Conservation (phyloP, 2,888 invertebrate species). For the Drosophila ezoana region DNA sequence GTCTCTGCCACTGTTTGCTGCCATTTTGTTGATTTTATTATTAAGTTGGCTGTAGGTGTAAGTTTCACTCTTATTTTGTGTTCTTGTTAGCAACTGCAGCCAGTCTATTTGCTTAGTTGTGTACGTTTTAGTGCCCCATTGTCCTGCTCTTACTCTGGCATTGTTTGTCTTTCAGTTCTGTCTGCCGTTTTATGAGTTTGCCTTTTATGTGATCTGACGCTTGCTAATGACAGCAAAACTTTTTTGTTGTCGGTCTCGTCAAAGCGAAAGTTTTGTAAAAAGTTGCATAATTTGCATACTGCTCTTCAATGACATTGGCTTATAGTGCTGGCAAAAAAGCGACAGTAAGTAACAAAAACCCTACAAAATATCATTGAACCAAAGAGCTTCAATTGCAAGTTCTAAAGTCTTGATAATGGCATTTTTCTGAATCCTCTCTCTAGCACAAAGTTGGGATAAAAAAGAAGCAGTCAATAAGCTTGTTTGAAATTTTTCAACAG, state of each 20-base stretch:
- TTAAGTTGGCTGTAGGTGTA: conserved; percentile 48
- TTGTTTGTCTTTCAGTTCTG: conserved; percentile 44
- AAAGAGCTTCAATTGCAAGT: too few relatives aligned
- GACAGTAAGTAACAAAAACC: neutral
- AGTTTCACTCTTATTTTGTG: conserved; percentile 43
- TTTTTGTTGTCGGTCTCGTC: conserved; percentile 40
- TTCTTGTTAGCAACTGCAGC: conserved; percentile 37
- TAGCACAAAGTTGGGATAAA: too few relatives aligned
- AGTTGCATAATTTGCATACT: conserved; percentile 59
- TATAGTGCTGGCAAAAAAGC: conserved; percentile 1
- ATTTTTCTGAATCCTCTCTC: too few relatives aligned
- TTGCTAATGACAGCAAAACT: conserved; percentile 59
- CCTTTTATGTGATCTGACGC: conserved; percentile 41
- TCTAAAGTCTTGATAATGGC: too few relatives aligned
- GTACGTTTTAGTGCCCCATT: conserved; percentile 3
- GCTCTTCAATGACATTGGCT: conserved; percentile 28
- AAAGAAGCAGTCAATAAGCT: too few relatives aligned
- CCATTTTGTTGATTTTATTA: conserved; percentile 62
- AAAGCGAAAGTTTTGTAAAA: conserved; percentile 45
- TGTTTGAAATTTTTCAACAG: too few relatives aligned
- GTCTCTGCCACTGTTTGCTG: conserved; percentile 23
- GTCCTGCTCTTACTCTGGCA: conserved; percentile 10
- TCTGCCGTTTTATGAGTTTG: conserved; percentile 63
- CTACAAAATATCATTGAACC: too few relatives aligned
- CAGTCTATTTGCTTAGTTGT: conserved; percentile 54